Evolutionary conservation across 2,113 vertebrate species (phyloP), one percentile per base, ranked within the genome.

Genomic region (Cochlearius cochlearius): DNA sequence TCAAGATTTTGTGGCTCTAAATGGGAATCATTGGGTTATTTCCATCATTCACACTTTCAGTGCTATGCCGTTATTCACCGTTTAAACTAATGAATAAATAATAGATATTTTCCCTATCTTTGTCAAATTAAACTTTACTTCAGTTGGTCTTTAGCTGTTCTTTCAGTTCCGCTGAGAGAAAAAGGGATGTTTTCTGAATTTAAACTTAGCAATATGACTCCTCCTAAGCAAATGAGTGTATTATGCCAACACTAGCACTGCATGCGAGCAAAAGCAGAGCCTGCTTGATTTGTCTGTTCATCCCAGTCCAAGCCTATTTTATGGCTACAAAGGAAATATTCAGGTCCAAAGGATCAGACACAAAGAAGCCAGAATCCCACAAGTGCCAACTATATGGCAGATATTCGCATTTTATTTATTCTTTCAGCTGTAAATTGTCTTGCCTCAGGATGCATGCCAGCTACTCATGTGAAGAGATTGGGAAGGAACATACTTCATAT

Each of bases 81-180:
- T 50, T 95, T 79, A 87, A 92, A 34, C 26, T 79, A 66, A 88
- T 86, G 49, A 95, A 94, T 53, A 95, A 93, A 83, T 76, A 88
- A 86, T 34, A 72, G 43, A 15, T 87, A 62, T 79, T 95, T 79
- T 45, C 58, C 71, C 45, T 66, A 60, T 39, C 88, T 94, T 90
- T 75, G 34, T 78, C 90, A 85, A 85, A 89, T 71, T 84, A 50
- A 92, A 89, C 73, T 89, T 68, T 68, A 64, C 15, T 87, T 72
- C 56, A 53, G 19, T 21, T 62, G 67, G 39, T 85, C 55, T 56
- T 71, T 68, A 32, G 9, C 34, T 76, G 36, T 23, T 86, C 67
- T 79, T 59, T 81, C 38, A 43, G 25, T 62, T 92, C 77, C 62
- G 76, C 17, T 58, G 53, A 75, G 73, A 91, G 50, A 38, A 75